phyloP scores from a whole-genome alignment of 2,888 invertebrate genomes.

The Cinara cedri region DNA sequence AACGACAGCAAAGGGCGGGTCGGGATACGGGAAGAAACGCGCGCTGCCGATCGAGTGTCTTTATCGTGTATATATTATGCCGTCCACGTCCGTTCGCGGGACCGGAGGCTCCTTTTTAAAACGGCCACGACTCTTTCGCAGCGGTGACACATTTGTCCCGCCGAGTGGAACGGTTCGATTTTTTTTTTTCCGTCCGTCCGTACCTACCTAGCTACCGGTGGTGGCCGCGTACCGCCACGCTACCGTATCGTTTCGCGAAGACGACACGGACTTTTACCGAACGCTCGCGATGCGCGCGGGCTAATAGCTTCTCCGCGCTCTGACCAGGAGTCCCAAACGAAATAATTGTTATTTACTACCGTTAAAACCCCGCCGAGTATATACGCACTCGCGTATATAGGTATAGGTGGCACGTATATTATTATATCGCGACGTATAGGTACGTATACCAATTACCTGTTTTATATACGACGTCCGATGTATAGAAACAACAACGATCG shows the following conservation, averaged over 20 bases:
- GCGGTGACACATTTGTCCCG: slow-evolving; percentile 55
- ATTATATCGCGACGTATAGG: too few relatives aligned
- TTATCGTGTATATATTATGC: slow-evolving; percentile 56
- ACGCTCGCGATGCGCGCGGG: slow-evolving; percentile 27
- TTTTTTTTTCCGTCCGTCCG: too few relatives aligned
- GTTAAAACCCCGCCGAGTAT: too few relatives aligned
- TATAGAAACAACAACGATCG: slow-evolving; percentile 31
- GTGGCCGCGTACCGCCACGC: too few relatives aligned
- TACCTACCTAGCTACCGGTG: too few relatives aligned
- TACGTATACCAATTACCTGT: too few relatives aligned
- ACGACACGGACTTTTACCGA: slow-evolving; percentile 26
- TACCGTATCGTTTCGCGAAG: too few relatives aligned
- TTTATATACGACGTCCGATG: not conserved
- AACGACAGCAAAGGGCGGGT: slow-evolving; percentile 11
- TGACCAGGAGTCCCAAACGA: slow-evolving; percentile 27
- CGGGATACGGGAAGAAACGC: slow-evolving; percentile 26
- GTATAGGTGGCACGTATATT: too few relatives aligned
- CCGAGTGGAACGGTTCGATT: slow-evolving; percentile 55
- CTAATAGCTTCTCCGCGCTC: slow-evolving; percentile 34
- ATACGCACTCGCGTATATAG: too few relatives aligned
- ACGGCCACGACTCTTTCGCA: slow-evolving; percentile 48
- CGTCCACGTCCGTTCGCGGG: slow-evolving; percentile 43
- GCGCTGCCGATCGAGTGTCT: slow-evolving; percentile 53
- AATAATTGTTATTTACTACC: slow-evolving; percentile 52
- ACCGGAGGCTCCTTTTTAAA: slow-evolving; percentile 52